These are phyloP conservation scores for Pelodytes ibericus DNA, from an alignment of 2,797 vertebrate species.

Conservation along the genomic window DNA sequence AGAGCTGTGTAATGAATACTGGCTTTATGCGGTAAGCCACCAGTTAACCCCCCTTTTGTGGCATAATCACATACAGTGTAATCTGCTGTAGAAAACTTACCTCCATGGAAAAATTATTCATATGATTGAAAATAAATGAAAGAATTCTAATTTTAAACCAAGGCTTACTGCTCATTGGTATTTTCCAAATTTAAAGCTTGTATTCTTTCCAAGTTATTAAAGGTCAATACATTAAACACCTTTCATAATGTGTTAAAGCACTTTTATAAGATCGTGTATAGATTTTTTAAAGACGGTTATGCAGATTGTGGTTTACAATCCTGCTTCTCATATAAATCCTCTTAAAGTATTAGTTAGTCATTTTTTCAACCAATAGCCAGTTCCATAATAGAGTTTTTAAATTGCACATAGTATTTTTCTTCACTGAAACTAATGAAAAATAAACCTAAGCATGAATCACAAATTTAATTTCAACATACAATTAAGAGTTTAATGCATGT, in stretches of 20 bases:
- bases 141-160: slow-evolving; percentile 45
- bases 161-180: slow-evolving; percentile 39
- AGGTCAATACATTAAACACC: slow-evolving; percentile 56
- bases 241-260: slow-evolving; percentile 53
- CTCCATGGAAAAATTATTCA: slow-evolving; percentile 46
- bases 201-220: slow-evolving; percentile 52
- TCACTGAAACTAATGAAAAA: too few relatives aligned
- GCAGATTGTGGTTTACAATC: slow-evolving; percentile 47
- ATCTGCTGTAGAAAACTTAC: slow-evolving; percentile 22
- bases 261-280: slow-evolving; percentile 47
- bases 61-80: slow-evolving; percentile 20
- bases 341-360: slow-evolving; percentile 41
- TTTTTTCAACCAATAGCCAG: slow-evolving; percentile 31
- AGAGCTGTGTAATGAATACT: slow-evolving; percentile 27
- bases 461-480: too few relatives aligned
- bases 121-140: slow-evolving; percentile 43
- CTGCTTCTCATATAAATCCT: slow-evolving; percentile 45
- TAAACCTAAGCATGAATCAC: too few relatives aligned
- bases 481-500: too few relatives aligned
- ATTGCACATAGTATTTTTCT: slow-evolving; percentile 17
- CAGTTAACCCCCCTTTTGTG: slow-evolving; percentile 27
- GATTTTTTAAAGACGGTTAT: slow-evolving; percentile 42
- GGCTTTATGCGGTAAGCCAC: slow-evolving; percentile 27
- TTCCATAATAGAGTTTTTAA: slow-evolving; percentile 15
- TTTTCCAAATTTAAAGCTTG: slow-evolving; percentile 53